Base-by-base conservation (phyloP, 1,140 invertebrate species). In the Leptestheria dahalacensis region DNA sequence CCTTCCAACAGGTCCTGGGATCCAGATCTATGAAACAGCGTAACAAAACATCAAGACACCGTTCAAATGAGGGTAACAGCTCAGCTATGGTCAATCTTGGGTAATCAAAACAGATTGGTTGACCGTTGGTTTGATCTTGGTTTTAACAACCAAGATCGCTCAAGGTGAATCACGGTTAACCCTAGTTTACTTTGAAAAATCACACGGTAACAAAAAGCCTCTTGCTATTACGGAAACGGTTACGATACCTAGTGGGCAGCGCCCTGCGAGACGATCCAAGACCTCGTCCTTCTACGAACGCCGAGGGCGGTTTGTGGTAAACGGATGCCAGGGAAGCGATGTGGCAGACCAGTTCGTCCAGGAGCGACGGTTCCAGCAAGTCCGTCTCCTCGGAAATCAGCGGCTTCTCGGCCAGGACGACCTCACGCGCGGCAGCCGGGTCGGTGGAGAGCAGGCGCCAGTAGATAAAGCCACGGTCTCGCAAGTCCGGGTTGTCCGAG, bases 321-420 rank as follows among this genome's bases (percentile, higher is more conserved):
- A 99, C 96, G 23, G 93, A 97, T 10, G 97, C 97, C 59, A 99
- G 78, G 61, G 90, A 95, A 52, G 93, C 94, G 68, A 99, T 99
- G 71, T 99, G 95, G 74, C 96, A 99, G 68, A 99, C 97, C 24
- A 99, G 78, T 75, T 99, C 96, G 71, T 99, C 96, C 29, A 99
- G 75, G 15, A 99, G 75, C 0, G 97, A 98, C 9, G 97, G 96
- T 71, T 99, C 97, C 48, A 99, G 74, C 3, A 99, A 76, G 77
- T 99, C 97, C 0, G 97, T 99, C 77, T 99, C 97, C 72, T 99
- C 97, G 0, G 92, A 97, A 67, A 99, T 99, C 4, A 99, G 78
- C 20, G 97, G 97, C 71, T 99, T 99, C 70, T 99, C 97, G 1
- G 97, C 96, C 15, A 99, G 77, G n/a, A 99, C 96, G 33, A 94